These are phyloP conservation scores for Cottoperca gobio DNA, from an alignment of 2,797 vertebrate species.

Conservation along the genomic window DNA sequence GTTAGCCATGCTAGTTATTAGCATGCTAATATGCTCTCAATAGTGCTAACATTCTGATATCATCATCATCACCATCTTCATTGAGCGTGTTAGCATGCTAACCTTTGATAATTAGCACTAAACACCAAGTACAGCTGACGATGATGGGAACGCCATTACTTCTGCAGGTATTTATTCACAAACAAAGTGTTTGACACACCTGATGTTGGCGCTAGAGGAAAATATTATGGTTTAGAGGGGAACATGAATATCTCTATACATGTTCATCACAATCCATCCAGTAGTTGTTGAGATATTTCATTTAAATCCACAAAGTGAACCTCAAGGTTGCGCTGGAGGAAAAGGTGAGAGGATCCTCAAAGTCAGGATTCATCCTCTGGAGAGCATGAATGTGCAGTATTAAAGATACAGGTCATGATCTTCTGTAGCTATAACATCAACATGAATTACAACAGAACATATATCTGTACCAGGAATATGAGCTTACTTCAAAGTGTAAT, in stretches of 20 bases:
- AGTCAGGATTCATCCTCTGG: not conserved
- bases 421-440: not conserved
- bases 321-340: not conserved
- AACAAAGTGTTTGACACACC: no score
- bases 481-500: not conserved
- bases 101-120: not conserved
- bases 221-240: no score
- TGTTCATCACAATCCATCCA: no score
- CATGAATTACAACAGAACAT: not conserved
- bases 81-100: not conserved
- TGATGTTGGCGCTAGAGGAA: no score
- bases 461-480: not conserved
- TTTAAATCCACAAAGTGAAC: not conserved
- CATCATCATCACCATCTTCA: not conserved
- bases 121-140: not conserved
- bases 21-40: not conserved
- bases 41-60: not conserved
- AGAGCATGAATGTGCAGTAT: not conserved
- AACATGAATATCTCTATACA: not conserved
- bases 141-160: not conserved
- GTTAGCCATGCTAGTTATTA: not conserved
- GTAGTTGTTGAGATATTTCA: no score
- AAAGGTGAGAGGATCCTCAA: not conserved
- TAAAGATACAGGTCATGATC: not conserved
- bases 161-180: not conserved